Base-by-base conservation (phyloP, 2,113 vertebrate genomes). In the Onychostruthus taczanowskii region DNA sequence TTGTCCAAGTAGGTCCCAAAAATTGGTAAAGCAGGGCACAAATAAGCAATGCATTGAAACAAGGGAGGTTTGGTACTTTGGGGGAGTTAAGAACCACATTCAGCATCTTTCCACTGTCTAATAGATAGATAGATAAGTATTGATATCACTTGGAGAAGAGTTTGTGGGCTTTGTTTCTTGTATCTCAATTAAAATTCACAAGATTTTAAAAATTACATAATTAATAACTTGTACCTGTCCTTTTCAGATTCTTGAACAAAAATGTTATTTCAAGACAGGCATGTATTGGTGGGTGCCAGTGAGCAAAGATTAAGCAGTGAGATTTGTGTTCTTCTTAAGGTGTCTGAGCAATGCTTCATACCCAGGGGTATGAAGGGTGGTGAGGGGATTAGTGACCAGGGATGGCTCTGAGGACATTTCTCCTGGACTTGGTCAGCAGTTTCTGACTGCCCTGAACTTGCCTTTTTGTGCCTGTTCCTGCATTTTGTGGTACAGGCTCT, bases 51-150 rank as follows among this genome's bases (percentile, higher is more conserved):
- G 15, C 13, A 16, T 33, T 59, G 46, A 63, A 69, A 41, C 21
- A 50, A 68, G 4, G 16, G n/a, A 44, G 26, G 1, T 43, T 67
- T 35, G 28, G 23, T 56, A 11, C 10, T 0, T 55, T 37, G 56
- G 44, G 43, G 35, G 30, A 30, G 20, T 52, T 49, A 69, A 56
- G 33, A 67, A 28, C 1, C 15, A 61, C 3, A 1, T 49, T 81
- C 27, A 31, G 14, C 3, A 11, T n/a, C 44, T 61, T 78, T 74
- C 27, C 0, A 0, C 49, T 79, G 16, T 16, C 61, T 43, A 4
- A 9, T 39, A 37, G 8, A 37, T 37, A 37, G 37, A 44, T 55
- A 13, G 35, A 20, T 17, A 12, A 63, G 12, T 61, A n/a, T 7
- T 20, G 28, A 8, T 20, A 39, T 2, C 4, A 26, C 23, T 74